Evolutionary conservation across 1,140 invertebrate species (phyloP), one percentile per base, ranked within the genome.

Genomic region (Trachymyrmex septentrionalis): DNA sequence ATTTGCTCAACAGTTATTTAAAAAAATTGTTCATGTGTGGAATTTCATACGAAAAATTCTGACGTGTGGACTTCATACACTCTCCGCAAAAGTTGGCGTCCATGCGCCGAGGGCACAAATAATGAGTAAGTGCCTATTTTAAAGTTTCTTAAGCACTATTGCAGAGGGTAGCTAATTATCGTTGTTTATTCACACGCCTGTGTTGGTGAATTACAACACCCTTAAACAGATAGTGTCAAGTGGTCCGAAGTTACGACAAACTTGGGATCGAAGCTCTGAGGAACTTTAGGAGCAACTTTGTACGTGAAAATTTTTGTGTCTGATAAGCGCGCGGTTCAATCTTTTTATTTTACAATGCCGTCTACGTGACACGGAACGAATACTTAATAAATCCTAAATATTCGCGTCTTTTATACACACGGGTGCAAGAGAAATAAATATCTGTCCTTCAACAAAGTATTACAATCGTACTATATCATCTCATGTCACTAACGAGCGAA

Each of bases 201-300:
- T 84, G 38, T 44, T 75, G 80, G 55, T 73, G 55, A 44, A 73
- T 84, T 84, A 84, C 69, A 69, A 84, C 69, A 72, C 34, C 66
- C 66, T 69, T 75, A 84, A 84, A 84, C 55, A 84, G 69, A 84
- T 84, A 84, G 75, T 84, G 80, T 84, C 80, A 84, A 84, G 80
- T 82, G 80, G 67, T 55, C 30, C 19, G 4, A 73, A 84, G 80
- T 84, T 73, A 55, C n/a, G 55, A 19, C 19, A 61, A 84, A 84
- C 80, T 84, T 84, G 34, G 21, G 19, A 27, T 19, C 50, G 64
- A 55, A 24, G 66, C 19, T 19, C 34, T 10, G 14, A n/a, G 21
- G 24, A 82, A 73, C 67, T 82, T 82, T 3, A n/a, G n/a, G 24
- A 9, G 44, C 19, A 38, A 16, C 55, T 84, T 44, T 14, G 38